Evolutionary conservation across 2,888 invertebrate genomes (phyloP).

Genomic region (Xestia ashworthii): DNA sequence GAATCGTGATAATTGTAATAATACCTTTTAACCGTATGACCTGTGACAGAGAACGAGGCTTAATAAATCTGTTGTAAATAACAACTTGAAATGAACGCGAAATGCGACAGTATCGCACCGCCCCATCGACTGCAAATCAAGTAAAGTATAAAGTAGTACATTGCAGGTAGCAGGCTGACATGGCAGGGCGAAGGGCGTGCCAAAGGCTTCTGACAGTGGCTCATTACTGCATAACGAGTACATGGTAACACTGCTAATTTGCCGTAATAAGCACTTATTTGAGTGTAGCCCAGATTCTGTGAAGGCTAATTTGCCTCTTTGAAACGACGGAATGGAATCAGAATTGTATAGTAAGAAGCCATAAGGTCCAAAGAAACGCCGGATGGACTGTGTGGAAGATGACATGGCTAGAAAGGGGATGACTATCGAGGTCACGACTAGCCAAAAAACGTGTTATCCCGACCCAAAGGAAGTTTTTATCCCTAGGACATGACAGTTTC

Average conservation of each 20-base stretch:
- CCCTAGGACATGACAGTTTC: neutral
- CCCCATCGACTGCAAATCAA: constrained; percentile 34
- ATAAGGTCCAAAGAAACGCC: neutral
- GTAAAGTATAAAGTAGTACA: constrained; percentile 23
- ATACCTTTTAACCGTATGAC: neutral
- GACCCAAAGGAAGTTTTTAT: neutral
- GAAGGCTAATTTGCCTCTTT: neutral
- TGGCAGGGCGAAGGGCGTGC: constrained; percentile 8
- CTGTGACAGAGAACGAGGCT: constrained; percentile 2
- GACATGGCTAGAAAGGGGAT: neutral
- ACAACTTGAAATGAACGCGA: constrained; percentile 30
- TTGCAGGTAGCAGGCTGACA: neutral
- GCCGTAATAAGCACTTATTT: constrained; percentile 11
- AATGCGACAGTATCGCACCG: constrained; percentile 46
- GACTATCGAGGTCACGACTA: neutral
- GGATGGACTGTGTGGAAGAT: neutral
- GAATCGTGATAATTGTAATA: neutral
- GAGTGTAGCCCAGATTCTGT: neutral
- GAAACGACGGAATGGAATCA: neutral
- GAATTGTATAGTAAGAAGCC: too few relatives aligned
- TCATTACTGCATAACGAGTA: constrained; percentile 2
- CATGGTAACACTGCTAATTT: constrained; percentile 26
- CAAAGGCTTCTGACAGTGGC: constrained; percentile 5
- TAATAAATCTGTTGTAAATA: constrained; percentile 36
- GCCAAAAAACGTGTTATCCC: neutral